phyloP scores from a whole-genome alignment of 2,113 vertebrate genomes.

The Megalops atlanticus region DNA sequence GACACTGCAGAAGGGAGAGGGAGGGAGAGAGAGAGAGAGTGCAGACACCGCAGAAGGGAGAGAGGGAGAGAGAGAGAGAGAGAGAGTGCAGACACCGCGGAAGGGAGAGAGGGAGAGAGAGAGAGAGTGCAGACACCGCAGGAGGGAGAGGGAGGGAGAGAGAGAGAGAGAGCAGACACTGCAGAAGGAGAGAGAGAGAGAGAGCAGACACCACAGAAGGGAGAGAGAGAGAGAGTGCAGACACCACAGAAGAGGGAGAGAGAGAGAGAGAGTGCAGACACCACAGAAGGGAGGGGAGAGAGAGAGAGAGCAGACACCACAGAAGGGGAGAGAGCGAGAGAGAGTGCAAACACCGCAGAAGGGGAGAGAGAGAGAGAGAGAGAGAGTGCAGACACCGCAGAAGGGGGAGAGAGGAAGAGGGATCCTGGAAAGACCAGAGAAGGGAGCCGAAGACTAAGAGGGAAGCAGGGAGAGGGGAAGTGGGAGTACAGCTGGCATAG shows the following conservation, averaged over 20 bases:
- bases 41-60: too few species aligned
- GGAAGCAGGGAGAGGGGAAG: not conserved
- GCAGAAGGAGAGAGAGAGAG: too few species aligned
- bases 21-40: not conserved
- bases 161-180: constrained; percentile 24
- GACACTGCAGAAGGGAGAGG: not conserved
- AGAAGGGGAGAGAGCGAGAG: not conserved
- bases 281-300: constrained; percentile 24
- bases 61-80: constrained; percentile 22
- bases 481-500: too few species aligned
- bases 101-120: too few species aligned
- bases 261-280: not conserved
- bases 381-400: too few species aligned
- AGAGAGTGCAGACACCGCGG: too few species aligned
- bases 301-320: not conserved
- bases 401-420: too few species aligned
- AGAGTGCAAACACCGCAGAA: not conserved
- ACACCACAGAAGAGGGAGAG: not conserved
- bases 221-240: not conserved
- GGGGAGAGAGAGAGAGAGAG: constrained; percentile 17
- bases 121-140: not conserved
- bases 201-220: too few species aligned
- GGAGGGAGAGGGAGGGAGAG: not conserved
- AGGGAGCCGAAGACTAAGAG: too few species aligned
- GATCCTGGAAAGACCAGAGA: too few species aligned